Base-by-base conservation (phyloP, 1,140 invertebrate genomes). In the Habropoda laboriosa region DNA sequence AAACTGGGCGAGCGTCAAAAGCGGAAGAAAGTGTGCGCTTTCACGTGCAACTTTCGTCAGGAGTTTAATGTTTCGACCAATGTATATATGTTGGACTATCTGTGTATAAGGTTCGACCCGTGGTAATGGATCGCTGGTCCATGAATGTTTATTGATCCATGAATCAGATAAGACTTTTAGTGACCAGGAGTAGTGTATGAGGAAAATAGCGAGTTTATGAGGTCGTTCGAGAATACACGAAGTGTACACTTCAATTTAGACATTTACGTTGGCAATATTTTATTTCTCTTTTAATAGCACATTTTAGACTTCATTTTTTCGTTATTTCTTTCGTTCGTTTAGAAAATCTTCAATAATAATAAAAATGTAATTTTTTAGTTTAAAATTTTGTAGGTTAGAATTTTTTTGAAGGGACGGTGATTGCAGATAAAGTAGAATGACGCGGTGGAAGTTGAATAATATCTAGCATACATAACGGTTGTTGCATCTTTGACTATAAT, bases 21-120 rank as follows among this genome's bases (percentile, higher is more conserved):
- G 8, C 32, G 53, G 18, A 77, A 71, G 75, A 60, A 77, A 77
- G 55, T 16, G 18, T 7, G 27, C 57, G 57, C 68, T 79, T 79
- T 72, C 68, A 63, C 68, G 55, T 13, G 13, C 7, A 24, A 53
- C 68, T 63, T 73, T 79, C 64, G 53, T 57, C 3, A 4, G 2
- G 1, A 7, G 21, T 47, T 32, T 47, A 73, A 13, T 38, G 16
- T 40, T n/a, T 38, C 42, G 57, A 60, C 16, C 0, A 12, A 35
- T 18, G 47, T 35, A 38, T 21, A 10, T 5, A 4, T 7, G 21
- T 32, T 47, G 5, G n/a, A 40, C 45, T 47, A 47, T 13, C 12
- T 47, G 45, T 1, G 7, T 47, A 13, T 6, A 21, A 10, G 21
- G 27, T 7, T 30, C 13, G 16, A 45, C 18, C 10, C 27, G 8